Evolutionary conservation across 2,113 vertebrate species (phyloP), one percentile per base, ranked within the genome.

Genomic region (Rana temporaria): DNA sequence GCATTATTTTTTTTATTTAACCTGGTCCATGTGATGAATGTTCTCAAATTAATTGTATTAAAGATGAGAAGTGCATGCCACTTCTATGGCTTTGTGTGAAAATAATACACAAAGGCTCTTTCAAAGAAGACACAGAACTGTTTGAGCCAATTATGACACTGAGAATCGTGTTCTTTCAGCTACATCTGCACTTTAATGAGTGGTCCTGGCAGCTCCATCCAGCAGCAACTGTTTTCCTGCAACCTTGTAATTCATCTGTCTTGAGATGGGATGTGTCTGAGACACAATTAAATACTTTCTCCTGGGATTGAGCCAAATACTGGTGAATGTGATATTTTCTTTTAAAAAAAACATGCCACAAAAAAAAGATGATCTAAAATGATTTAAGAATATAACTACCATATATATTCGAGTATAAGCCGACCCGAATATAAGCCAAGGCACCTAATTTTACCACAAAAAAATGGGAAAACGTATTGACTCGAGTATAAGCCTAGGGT

Each of bases 81-180:
- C 4, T 24, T 65, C 60, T 3, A 42, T 78, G 42, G 48, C 5
- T 78, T 63, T 65, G 20, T 66, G 65, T 66, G 30, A 32, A 38
- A 66, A 26, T 53, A 63, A 42, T n/a, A 65, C 24, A 67, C 26
- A 63, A 53, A 30, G 42, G 56, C 68, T 57, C 52, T 34, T 17
- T 56, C 19, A 78, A 64, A 32, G 55, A 32, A 78, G 55, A 78
- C n/a, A 66, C n/a, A 67, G n/a, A n/a, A 32, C 74, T 48, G 38
- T 65, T 53, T 30, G 38, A 64, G 38, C 74, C 60, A 77, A 77
- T 77, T 77, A 65, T 48, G 59, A 64, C 74, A 77, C 30, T 53
- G n/a, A 77, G 48, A 64, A 77, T n/a, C 57, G 48, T 63, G 73
- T 60, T 64, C 12, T 65, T 63, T 19, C n/a, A 17, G 57, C 59